Percentiles rank a stretch among this genome's conserved stretches.
Conservation (phyloP, 2,797 vertebrate genomes). For the Danio tinwini region DNA sequence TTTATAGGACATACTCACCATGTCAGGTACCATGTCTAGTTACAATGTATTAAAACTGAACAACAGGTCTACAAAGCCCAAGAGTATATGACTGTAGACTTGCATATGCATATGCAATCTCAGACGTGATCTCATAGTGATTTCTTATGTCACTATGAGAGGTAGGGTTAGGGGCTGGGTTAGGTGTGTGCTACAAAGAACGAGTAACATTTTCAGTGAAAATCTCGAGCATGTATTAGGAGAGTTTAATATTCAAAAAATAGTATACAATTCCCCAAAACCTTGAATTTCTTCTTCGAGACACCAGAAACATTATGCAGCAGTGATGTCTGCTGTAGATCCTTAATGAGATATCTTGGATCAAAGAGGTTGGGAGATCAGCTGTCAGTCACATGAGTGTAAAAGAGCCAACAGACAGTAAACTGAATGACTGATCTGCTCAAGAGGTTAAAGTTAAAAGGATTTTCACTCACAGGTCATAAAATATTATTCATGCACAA, state of each 20-base stretch:
- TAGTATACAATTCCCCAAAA: background rate
- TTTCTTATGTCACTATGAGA: too few relatives aligned
- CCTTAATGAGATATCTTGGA: background rate
- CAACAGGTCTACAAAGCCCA: too few relatives aligned
- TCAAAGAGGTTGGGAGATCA: background rate
- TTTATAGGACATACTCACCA: too few relatives aligned
- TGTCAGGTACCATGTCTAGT: too few relatives aligned
- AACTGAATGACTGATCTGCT: background rate
- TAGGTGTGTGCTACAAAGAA: too few relatives aligned
- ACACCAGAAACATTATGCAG: background rate
- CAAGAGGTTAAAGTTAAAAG: constrained; percentile 14
- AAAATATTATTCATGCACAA: background rate
- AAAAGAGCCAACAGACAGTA: background rate
- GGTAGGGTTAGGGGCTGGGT: too few relatives aligned
- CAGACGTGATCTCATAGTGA: too few relatives aligned
- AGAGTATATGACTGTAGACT: too few relatives aligned
- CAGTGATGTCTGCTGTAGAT: background rate
- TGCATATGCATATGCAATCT: too few relatives aligned
- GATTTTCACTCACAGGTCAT: background rate
- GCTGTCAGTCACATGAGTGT: background rate
- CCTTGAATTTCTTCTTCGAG: background rate
- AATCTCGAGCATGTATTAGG: too few relatives aligned
- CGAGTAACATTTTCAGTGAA: too few relatives aligned
- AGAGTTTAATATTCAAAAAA: background rate
- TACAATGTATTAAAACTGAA: too few relatives aligned